These are phyloP conservation scores for Lithosia quadra DNA, from an alignment of 2,888 invertebrate genomes.

Conservation along the genomic window DNA sequence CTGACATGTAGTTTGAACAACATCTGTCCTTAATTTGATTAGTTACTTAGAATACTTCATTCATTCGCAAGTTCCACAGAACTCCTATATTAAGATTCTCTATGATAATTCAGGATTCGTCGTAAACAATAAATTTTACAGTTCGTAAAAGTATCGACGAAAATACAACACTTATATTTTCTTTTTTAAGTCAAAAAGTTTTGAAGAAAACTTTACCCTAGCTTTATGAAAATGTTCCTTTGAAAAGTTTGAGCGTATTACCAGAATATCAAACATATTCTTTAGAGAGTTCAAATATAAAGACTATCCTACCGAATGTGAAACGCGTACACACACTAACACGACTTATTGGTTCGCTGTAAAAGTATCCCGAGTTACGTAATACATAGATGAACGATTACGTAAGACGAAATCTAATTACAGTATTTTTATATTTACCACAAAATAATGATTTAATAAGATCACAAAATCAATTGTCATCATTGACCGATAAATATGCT, in stretches of 20 bases:
- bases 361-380: background rate
- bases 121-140: background rate
- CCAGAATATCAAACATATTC: conserved; percentile 28
- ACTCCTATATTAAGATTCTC: too few relatives aligned
- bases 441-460: background rate
- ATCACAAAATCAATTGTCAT: background rate
- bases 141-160: background rate
- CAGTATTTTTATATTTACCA: too few relatives aligned
- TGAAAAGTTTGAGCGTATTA: conserved; percentile 22
- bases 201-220: background rate
- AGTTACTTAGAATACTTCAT: conserved; percentile 23
- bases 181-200: background rate
- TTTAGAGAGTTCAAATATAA: conserved; percentile 12
- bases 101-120: too few relatives aligned
- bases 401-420: background rate
- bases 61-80: background rate
- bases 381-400: background rate
- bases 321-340: background rate
- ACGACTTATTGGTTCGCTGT: background rate
- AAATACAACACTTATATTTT: background rate
- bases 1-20: conserved; percentile 28
- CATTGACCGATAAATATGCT: too few relatives aligned
- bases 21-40: conserved; percentile 19
- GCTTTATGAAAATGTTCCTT: conserved; percentile 22
- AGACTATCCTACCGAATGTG: background rate